These are phyloP conservation scores for Ennomos erosarius DNA, from an alignment of 2,888 invertebrate genomes.

Conservation along the genomic window DNA sequence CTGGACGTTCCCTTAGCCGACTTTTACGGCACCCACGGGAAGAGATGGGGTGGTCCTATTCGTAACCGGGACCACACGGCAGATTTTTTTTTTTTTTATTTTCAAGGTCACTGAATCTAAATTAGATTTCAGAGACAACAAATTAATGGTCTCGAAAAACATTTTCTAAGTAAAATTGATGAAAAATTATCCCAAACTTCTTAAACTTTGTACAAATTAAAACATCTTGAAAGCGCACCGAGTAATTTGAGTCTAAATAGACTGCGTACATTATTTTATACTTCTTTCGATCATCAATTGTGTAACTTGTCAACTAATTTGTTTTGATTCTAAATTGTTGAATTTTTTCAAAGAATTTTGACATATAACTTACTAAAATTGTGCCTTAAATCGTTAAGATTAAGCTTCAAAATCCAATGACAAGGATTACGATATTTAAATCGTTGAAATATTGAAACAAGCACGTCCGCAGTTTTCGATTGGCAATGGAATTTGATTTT, in stretches of 20 bases:
- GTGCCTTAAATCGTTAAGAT: constrained; percentile 18
- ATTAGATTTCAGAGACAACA: constrained; percentile 9
- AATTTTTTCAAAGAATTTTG: constrained; percentile 21
- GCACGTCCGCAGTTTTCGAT: constrained; percentile 28
- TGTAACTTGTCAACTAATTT: constrained; percentile 41
- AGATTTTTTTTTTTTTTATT: too few species aligned
- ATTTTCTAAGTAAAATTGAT: constrained; percentile 11
- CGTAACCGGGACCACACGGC: too few species aligned
- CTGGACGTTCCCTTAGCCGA: too few species aligned
- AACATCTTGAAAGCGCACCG: constrained; percentile 1
- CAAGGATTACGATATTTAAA: constrained; percentile 14
- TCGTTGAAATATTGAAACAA: constrained; percentile 35
- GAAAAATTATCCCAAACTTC: constrained; percentile 7
- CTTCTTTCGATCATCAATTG: constrained; percentile 30
- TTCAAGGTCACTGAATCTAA: constrained; percentile 6
- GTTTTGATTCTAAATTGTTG: constrained; percentile 32
- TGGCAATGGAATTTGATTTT: constrained; percentile 29
- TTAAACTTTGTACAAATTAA: constrained; percentile 19
- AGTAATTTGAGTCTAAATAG: constrained; percentile 21
- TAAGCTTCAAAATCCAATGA: constrained; percentile 17
- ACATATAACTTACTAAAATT: constrained; percentile 20
- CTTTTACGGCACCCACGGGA: too few species aligned
- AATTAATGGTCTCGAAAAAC: neutral
- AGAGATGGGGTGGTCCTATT: too few species aligned
- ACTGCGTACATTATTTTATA: constrained; percentile 22